Conservation (phyloP, 2,113 vertebrate genomes). For the Apodemus speciosus region DNA sequence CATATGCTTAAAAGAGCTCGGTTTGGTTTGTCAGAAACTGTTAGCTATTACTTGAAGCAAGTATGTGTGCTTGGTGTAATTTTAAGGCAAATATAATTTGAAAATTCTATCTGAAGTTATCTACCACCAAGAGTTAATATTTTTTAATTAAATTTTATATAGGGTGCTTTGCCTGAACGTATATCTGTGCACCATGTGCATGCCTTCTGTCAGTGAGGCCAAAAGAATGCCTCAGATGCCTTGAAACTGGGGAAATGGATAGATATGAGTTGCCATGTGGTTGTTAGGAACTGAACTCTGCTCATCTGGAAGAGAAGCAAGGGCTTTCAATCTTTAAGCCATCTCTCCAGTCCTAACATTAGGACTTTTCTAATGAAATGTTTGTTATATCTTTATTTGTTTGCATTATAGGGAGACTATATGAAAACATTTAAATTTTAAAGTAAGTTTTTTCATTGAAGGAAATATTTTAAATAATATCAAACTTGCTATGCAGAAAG, state of each 20-base stretch:
- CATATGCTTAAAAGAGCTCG: slow-evolving; percentile 1
- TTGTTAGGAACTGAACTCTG: background rate
- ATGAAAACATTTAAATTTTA: slow-evolving; percentile 58
- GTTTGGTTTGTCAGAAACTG: background rate
- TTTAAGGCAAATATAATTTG: slow-evolving; percentile 57
- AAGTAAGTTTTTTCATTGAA: slow-evolving; percentile 33
- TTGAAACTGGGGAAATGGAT: background rate
- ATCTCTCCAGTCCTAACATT: background rate
- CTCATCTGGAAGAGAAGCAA: background rate
- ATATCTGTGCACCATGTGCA: background rate
- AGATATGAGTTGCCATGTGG: background rate
- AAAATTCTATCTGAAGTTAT: background rate
- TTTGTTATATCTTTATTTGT: background rate
- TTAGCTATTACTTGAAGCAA: background rate
- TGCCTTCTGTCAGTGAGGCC: background rate
- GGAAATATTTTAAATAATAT: slow-evolving; percentile 61
- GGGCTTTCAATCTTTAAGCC: background rate
- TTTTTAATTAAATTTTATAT: background rate
- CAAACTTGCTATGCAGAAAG: background rate
- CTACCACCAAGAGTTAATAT: slow-evolving; percentile 48
- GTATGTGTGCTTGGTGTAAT: background rate
- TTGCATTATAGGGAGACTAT: slow-evolving; percentile 5
- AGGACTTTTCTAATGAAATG: slow-evolving; percentile 61
- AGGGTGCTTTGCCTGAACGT: background rate
- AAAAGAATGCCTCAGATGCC: background rate